Percentiles rank a stretch among this genome's conserved stretches.
phyloP scores from a whole-genome alignment of 2,888 invertebrate genomes.

The Leptopilina syphax region DNA sequence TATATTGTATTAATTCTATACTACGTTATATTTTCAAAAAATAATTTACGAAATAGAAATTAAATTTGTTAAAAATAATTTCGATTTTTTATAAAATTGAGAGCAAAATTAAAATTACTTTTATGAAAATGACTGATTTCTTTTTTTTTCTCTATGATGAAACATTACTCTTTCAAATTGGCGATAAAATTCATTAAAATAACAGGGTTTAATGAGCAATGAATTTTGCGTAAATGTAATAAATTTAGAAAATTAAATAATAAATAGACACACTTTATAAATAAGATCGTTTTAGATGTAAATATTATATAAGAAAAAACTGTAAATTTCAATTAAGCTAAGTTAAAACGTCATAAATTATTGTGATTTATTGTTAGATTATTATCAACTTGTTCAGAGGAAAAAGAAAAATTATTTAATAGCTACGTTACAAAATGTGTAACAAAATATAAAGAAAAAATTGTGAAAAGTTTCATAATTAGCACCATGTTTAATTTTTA shows the following conservation, averaged over 20 bases:
- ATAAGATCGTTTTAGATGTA: constrained; percentile 30
- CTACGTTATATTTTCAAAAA: too few relatives aligned
- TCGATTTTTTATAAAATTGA: too few relatives aligned
- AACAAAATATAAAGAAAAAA: neutral
- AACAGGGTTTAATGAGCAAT: constrained; percentile 32
- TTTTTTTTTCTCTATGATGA: neutral
- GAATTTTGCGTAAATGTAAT: constrained; percentile 15
- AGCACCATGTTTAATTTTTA: constrained; percentile 4
- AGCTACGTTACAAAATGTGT: neutral
- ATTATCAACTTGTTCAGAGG: neutral
- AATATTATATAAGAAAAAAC: constrained; percentile 28
- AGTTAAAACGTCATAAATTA: constrained; percentile 17
- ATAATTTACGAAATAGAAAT: neutral
- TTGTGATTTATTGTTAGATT: constrained; percentile 5
- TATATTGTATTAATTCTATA: too few relatives aligned
- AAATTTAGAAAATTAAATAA: constrained; percentile 24
- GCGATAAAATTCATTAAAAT: constrained; percentile 21
- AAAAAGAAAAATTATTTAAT: neutral
- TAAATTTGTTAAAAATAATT: neutral
- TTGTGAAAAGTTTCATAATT: neutral
- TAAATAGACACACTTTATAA: constrained; percentile 2
- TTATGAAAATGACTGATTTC: neutral
- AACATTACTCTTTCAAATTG: neutral
- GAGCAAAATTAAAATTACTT: neutral
- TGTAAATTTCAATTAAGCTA: constrained; percentile 30